Base-by-base conservation (phyloP, 1,140 invertebrate species). In the Episyrphus balteatus region DNA sequence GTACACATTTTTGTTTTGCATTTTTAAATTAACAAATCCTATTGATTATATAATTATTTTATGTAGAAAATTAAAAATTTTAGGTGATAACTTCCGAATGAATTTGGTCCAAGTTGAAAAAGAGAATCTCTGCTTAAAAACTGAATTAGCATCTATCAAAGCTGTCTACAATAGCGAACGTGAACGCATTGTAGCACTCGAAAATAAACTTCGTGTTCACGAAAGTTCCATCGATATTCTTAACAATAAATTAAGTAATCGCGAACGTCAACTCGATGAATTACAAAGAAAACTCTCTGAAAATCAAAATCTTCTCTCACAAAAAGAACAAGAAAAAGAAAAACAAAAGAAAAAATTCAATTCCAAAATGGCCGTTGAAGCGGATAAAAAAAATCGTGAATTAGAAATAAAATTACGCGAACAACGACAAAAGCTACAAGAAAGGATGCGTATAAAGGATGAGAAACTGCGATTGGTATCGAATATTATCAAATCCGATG, bases 281-380 rank as follows among this genome's bases (percentile, higher is more conserved):
- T 40, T 62, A 44, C 49, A 61, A 45, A 51, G 59, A 38, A 55
- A 73, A 55, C 51, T 86, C 8, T 76, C 74, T 57, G 81, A 84
- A 52, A 82, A 84, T 58, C 80, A 86, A 47, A 67, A 80, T 51
- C 72, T 76, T 44, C 62, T 89, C 0, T 83, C 76, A 52, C 81
- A 86, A 62, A 77, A 82, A 47, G 74, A 80, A 19, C 70, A 86
- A 26, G 84, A 89, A 48, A 84, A 82, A 55, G 81, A 86, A 58
- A 81, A 79, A 53, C 78, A 80, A 31, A 86, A 87, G 61, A 75
- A 81, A 50, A 83, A 80, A 56, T 82, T 79, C 51, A 79, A 79
- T 32, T 69, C 76, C 13, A 83, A 85, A 56, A 78, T 84, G 8
- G 82, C 81, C 19, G 75, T 73, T 1, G 81, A 82, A 56, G 76